Conservation (phyloP, 2,888 invertebrate species). For the Andricus curvator region DNA sequence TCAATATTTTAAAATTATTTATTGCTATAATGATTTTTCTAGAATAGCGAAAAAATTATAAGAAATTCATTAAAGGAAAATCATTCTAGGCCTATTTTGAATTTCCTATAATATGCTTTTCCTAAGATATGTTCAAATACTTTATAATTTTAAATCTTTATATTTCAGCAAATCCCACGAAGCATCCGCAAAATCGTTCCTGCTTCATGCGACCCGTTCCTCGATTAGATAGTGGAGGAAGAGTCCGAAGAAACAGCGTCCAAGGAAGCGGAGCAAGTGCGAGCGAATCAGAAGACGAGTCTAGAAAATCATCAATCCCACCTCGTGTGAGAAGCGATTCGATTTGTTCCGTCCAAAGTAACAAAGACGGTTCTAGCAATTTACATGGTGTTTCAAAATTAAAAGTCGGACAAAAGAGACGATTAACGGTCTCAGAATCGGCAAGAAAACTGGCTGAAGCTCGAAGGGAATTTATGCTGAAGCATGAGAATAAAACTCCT, state of each 20-base stretch:
- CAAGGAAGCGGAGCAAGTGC: slow-evolving; percentile 78
- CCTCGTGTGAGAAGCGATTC: slow-evolving; percentile 79
- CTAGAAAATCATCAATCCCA: slow-evolving; percentile 63
- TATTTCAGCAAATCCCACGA: slow-evolving; percentile 80
- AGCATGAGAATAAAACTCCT: slow-evolving; percentile 80
- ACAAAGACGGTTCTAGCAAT: slow-evolving; percentile 54
- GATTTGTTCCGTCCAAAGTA: slow-evolving; percentile 78
- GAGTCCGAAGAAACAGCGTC: slow-evolving; percentile 83
- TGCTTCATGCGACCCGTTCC: slow-evolving; percentile 85
- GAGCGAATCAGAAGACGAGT: slow-evolving; percentile 86
- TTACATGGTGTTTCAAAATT: slow-evolving; percentile 51
- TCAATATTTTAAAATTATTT: too few species aligned
- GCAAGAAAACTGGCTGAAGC: slow-evolving; percentile 80
- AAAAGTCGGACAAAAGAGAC: slow-evolving; percentile 64
- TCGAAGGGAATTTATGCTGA: slow-evolving; percentile 79
- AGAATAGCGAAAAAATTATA: too few species aligned
- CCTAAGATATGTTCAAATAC: too few species aligned
- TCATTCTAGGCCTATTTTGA: too few species aligned
- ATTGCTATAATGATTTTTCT: too few species aligned
- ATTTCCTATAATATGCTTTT: too few species aligned
- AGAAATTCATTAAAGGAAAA: too few species aligned
- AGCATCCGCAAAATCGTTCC: slow-evolving; percentile 80
- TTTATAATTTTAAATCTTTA: slow-evolving; percentile 17
- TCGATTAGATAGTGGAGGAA: slow-evolving; percentile 80
- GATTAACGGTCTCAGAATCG: slow-evolving; percentile 77